Base-by-base conservation (phyloP, 2,113 vertebrate genomes). In the Clarias magur region DNA sequence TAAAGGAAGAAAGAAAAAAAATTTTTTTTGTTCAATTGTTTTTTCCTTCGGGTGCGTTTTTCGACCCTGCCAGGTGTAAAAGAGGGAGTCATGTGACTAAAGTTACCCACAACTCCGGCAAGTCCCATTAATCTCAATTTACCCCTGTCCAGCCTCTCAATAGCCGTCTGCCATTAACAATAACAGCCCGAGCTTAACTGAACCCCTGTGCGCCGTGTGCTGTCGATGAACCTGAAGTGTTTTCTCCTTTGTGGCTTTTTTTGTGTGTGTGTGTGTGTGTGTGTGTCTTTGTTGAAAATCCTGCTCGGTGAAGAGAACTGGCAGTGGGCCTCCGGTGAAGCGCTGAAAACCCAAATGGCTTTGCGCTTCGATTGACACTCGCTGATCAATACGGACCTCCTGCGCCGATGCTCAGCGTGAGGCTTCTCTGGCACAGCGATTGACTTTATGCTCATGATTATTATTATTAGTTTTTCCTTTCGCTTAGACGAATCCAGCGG, bases 71-170 rank as follows among this genome's bases (percentile, higher is more conserved):
- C 30, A 17, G 56, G 54, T 34, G 56, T 4, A 48, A 68, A 83
- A 6, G 16, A 56, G 13, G 17, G 57, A 34, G 19, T 3, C 16
- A 68, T 70, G 48, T 5, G 42, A n/a, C 12, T 63, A 16, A 3
- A n/a, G 4, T 63, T 63, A 27, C 38, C 13, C 13, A 57, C 60
- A 72, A 38, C 59, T 85, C 84, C 23, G 80, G 57, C 48, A 72
- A 86, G 27, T 54, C 68, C 68, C 86, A 90, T 90, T 89, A 89
- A 90, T 90, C 90, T 89, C 82, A 70, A 83, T 89, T 88, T 89
- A 86, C 62, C 72, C 68, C 59, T 13, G 72, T 80, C 73, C 42
- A 34, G 38, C 62, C 11, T 38, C 48, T 88, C 86, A 67, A 88
- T 91, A 82, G 60, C 79, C 68, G 60, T 84, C 88, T 89, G 86